Evolutionary conservation across 2,797 vertebrate genomes (phyloP).

Genomic region (Fringilla coelebs): DNA sequence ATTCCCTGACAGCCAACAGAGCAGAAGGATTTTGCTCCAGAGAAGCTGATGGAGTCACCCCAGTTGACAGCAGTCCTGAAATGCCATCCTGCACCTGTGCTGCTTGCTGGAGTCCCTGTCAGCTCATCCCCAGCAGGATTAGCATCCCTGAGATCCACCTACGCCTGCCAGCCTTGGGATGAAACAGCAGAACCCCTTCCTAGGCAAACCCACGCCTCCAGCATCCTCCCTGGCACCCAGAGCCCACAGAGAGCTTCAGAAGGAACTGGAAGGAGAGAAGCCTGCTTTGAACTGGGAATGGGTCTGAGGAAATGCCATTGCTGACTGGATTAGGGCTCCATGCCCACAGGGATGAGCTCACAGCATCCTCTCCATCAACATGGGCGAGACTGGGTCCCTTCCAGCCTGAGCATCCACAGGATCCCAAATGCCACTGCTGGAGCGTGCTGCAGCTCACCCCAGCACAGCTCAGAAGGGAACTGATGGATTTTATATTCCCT

Average conservation of each 20-base stretch:
- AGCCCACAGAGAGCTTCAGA: fast-evolving
- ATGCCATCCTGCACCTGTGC: background rate
- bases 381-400: background rate
- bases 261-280: background rate
- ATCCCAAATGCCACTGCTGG: background rate
- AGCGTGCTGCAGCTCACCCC: background rate
- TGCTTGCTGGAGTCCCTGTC: background rate
- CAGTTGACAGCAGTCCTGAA: background rate
- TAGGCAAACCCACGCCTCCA: background rate
- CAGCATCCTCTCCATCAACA: background rate
- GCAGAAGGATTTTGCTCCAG: background rate
- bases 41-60: background rate
- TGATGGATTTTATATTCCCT: background rate
- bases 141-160: background rate
- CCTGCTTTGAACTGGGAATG: background rate
- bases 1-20: background rate
- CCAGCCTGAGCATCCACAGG: background rate
- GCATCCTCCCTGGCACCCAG: background rate
- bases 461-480: background rate
- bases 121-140: background rate
- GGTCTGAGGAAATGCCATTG: background rate
- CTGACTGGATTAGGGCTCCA: background rate
- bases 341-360: background rate
- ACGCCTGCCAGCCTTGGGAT: background rate
- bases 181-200: background rate